Evolutionary conservation across 2,797 vertebrate genomes (phyloP), one percentile per base, ranked within the genome.

Genomic region (Ispidina lecontei): DNA sequence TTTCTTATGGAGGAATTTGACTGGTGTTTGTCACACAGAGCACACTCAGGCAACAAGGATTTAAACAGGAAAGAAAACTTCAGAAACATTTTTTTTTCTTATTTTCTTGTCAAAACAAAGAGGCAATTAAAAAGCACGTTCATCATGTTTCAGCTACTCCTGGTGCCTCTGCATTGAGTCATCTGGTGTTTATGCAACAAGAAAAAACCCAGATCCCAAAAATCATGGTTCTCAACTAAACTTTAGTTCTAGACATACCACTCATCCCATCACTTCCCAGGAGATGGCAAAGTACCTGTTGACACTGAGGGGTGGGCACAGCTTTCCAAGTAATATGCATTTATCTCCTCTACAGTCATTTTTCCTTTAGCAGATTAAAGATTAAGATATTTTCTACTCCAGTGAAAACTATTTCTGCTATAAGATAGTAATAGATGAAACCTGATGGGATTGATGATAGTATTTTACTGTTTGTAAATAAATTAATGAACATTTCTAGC

Each of bases 101-200:
- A 67, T 68, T 82, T 84, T 84, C 62, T 74, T 83, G 63, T 39
- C 51, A 77, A 90, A 93, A 77, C 54, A 87, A 44, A 62, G 25
- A 90, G 7, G 23, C 54, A 91, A 79, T 94, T 89, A 89, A 79
- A 86, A 90, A 79, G 7, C 9, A 18, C 44, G 31, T 65, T 91
- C 26, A n/a, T 82, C 87, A 70, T 43, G 16, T 79, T 93, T 86
- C 26, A 76, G 18, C 35, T 82, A 54, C 46, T 71, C 56, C 25
- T 35, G 26, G 33, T 89, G 41, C 37, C 21, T 77, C 52, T 69
- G 12, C 71, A 62, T 49, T 80, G 29, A 87, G 55, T 94, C 31
- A 77, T 65, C 69, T 74, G 72, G 21, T 87, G 43, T 55, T 96
- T 84, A 83, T 20, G 41, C 15, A 94, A 81, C 23, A 90, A 62